A percentile compares a stretch with the other conserved stretches of the same genome.
Evolutionary conservation across 2,113 vertebrate species (phyloP).

Genomic region (Thamnaconus septentrionalis): DNA sequence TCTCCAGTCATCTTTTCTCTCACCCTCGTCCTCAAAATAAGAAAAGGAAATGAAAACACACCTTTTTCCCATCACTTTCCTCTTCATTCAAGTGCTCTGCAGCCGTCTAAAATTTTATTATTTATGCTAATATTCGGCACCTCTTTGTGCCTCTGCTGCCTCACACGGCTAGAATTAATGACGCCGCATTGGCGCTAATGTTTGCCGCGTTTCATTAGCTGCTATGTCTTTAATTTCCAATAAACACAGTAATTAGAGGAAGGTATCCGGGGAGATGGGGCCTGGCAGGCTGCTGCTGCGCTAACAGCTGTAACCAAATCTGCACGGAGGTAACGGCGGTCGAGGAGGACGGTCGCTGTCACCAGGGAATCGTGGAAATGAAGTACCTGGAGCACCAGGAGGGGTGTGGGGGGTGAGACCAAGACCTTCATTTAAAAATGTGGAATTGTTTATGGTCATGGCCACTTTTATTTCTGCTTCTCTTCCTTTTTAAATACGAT

Average conservation of each 20-base stretch:
- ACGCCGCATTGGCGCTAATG: constrained; percentile 77
- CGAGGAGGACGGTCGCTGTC: constrained; percentile 74
- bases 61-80: constrained; percentile 72
- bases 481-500: no score
- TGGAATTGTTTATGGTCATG: no score
- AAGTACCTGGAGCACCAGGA: no score
- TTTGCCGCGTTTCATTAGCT: constrained; percentile 80
- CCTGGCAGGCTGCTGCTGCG: constrained; percentile 71
- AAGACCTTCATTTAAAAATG: no score
- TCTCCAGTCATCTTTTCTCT: constrained; percentile 61
- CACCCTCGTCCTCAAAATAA: constrained; percentile 67
- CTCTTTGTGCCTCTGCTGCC: constrained; percentile 58
- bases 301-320: constrained; percentile 79
- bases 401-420: no score
- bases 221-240: constrained; percentile 85
- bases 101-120: constrained; percentile 80
- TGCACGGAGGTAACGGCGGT: constrained; percentile 72
- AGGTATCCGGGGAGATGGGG: constrained; percentile 75
- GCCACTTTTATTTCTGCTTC: no score
- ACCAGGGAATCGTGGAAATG: constrained; percentile 33
- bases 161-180: constrained; percentile 78
- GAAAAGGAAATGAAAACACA: constrained; percentile 72
- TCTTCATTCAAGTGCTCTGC: constrained; percentile 75
- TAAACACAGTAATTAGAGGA: constrained; percentile 82
- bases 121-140: constrained; percentile 76